Evolutionary conservation across 2,113 vertebrate species (phyloP).

Genomic region (Solea senegalensis): DNA sequence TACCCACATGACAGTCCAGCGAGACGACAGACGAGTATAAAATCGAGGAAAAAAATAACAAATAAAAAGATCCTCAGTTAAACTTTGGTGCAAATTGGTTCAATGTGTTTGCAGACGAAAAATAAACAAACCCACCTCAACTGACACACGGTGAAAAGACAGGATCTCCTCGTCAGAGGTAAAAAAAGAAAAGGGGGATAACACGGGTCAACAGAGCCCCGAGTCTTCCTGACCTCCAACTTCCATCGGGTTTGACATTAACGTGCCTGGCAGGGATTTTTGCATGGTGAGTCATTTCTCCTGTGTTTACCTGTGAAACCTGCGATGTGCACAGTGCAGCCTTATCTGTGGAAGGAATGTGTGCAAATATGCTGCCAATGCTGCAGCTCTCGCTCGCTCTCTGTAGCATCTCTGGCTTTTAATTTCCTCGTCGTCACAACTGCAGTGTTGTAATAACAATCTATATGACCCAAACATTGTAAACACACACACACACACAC

Average conservation of each 20-base stretch:
- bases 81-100: no score
- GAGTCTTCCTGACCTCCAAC: not conserved
- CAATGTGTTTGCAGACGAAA: not conserved
- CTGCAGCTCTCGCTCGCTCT: not conserved
- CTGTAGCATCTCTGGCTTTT: not conserved
- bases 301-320: not conserved
- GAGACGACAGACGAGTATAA: no score
- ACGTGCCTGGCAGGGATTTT: not conserved
- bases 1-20: no score
- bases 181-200: not conserved
- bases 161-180: not conserved
- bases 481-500: not conserved
- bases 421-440: accelerated
- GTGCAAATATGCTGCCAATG: not conserved
- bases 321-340: not conserved
- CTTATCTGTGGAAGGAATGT: constrained; percentile 17
- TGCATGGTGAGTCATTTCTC: not conserved
- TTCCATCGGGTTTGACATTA: constrained; percentile 19
- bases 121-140: not conserved
- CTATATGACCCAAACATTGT: not conserved
- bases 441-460: not conserved
- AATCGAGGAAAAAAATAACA: no score
- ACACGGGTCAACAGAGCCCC: not conserved
- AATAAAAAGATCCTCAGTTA: no score
- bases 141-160: no score